Base-by-base conservation (phyloP, 2,888 invertebrate species). In the Synergus japonicus region DNA sequence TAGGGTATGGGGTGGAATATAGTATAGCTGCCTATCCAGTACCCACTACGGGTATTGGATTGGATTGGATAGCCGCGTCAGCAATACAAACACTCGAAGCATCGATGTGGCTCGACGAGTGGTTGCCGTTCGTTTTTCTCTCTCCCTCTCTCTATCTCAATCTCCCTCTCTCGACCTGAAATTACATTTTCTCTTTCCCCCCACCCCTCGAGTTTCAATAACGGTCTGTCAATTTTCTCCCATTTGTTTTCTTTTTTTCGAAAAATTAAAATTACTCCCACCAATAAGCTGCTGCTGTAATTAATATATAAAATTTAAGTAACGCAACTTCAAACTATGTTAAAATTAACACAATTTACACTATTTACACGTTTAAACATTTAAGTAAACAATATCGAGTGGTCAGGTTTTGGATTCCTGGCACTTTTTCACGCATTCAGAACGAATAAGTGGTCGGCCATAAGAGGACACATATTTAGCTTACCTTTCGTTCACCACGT, bases 61-160 rank as follows among this genome's bases (percentile, higher is more conserved):
- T 90, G 91, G 90, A 91, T 90, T 91, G 91, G 91, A 91, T 90
- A 89, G 91, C 91, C 90, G 90, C 91, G 91, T 92, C 92, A 92
- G 92, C 91, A 92, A 91, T 91, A 91, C 91, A 92, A 92, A 92
- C 91, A 92, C 91, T 91, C 88, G 88, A 90, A 89, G 88, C 83
- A 88, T 89, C 91, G 90, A 91, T 91, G 91, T 90, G 91, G 91
- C 90, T 90, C 91, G 90, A 89, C 84, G 82, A 81, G 81, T 81
- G 84, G 79, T 82, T 73, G 37, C 76, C 54, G 18, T 43, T 78
- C 78, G 46, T 46, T 66, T 78, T 41, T 41, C 43, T 49, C 54
- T 49, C 8, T 18, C 78, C 78, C 83, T 82, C 79, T 84, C 82
- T 82, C 82, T 82, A 44, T 80, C 82, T 22, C 22, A 84, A 87